Percentiles rank a stretch among this genome's conserved stretches.
These are phyloP conservation scores for Athetis lepigone DNA, from an alignment of 2,888 invertebrate genomes.

Conservation along the genomic window DNA sequence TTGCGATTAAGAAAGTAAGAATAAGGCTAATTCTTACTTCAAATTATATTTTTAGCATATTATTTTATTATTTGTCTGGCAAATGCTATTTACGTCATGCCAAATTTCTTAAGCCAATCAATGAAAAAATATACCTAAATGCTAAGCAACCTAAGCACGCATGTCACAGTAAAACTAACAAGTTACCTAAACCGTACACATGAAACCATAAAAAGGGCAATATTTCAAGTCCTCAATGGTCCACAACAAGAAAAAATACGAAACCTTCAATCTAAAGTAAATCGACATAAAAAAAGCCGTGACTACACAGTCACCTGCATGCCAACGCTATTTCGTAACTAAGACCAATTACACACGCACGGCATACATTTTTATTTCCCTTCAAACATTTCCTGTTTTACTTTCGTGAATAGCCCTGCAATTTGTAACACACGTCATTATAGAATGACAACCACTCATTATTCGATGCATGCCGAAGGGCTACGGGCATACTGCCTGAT, in stretches of 20 bases:
- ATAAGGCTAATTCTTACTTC: too few relatives aligned
- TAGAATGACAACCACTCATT: slow-evolving; percentile 73
- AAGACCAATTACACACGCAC: slow-evolving; percentile 66
- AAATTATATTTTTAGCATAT: too few relatives aligned
- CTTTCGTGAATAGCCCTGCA: slow-evolving; percentile 72
- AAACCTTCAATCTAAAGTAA: slow-evolving; percentile 21
- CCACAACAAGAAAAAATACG: neutral
- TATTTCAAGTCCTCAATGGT: slow-evolving; percentile 20
- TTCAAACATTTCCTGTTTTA: slow-evolving; percentile 64
- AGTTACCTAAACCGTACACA: slow-evolving; percentile 3
- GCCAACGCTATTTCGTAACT: slow-evolving; percentile 57
- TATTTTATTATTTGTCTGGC: too few relatives aligned
- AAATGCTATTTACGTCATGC: too few relatives aligned
- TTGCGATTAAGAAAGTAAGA: neutral
- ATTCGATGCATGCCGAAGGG: slow-evolving; percentile 62
- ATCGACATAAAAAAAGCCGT: slow-evolving; percentile 40
- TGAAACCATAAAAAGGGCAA: slow-evolving; percentile 30
- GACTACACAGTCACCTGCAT: slow-evolving; percentile 47
- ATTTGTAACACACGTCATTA: slow-evolving; percentile 71
- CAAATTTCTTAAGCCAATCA: too few relatives aligned
- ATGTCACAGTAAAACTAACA: neutral
- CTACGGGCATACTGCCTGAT: slow-evolving; percentile 49
- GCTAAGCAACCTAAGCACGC: neutral
- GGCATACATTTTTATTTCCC: slow-evolving; percentile 64
- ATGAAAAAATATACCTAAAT: neutral